Base-by-base conservation (phyloP, 2,888 invertebrate genomes). In the Tetrapedia diversipes region DNA sequence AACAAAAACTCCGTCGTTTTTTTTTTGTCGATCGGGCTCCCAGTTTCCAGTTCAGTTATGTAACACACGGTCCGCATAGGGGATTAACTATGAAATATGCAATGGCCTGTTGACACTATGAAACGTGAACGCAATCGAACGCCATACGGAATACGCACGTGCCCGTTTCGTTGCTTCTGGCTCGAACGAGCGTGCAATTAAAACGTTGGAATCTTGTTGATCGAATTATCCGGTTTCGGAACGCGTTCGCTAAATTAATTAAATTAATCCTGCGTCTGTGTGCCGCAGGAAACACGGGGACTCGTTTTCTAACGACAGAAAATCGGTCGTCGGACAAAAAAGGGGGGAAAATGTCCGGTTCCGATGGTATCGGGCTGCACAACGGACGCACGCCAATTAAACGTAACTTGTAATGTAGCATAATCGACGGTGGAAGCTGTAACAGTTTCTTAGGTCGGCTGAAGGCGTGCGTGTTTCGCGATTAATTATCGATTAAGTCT, bases 141-240 rank as follows among this genome's bases (percentile, higher is more conserved):
- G 32, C 1, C 19, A 32, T n/a, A n/a, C 6, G 41, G 11, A 41
- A 57, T 54, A 16, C 19, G 43, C 70, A 34, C 61, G 71, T 54
- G 71, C 65, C 10, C 0, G 1, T 56, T 47, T 19, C 45, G 32
- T 47, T n/a, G 39, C 22, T 60, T 29, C 14, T 43, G 27, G 32
- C 54, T 29, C 53, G 68, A 72, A 65, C 53, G 61, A 56, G 51
- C 29, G 57, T 29, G 70, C 69, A 83, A 82, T 86, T 86, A 84
- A 83, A 81, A 73, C 76, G 68, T 80, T 80, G 70, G 57, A 63
- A 45, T 77, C 82, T 83, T 73, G 75, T 73, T 78, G 41, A 51
- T 53, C 71, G 70, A 67, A 73, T 72, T 76, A 67, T 77, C 57
- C 74, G 47, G 67, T 77, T 73, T 59, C 63, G 54, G 60, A 59